Evolutionary conservation across 2,113 vertebrate genomes (phyloP).

Genomic region (Gymnocephalus cernua): DNA sequence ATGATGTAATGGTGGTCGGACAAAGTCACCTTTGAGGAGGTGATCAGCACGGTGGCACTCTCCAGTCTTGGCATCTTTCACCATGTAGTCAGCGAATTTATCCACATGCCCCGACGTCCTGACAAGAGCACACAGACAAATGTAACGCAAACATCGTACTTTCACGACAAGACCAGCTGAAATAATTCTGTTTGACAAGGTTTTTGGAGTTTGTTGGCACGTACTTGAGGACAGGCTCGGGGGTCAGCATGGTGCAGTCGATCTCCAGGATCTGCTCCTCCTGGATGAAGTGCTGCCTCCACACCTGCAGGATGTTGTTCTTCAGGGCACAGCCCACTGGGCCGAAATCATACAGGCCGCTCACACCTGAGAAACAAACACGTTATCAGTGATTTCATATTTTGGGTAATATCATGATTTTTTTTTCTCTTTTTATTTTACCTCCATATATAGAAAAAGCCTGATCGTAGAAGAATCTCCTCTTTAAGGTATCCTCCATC

Average conservation of each 20-base stretch:
- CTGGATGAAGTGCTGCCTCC: constrained; percentile 99
- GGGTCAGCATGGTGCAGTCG: constrained; percentile 98
- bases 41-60: constrained; percentile 98
- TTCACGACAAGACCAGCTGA: too few species aligned
- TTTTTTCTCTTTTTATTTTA: constrained; percentile 54
- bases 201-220: background rate
- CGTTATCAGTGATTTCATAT: background rate
- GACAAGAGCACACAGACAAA: background rate
- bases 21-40: constrained; percentile 91
- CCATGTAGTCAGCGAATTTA: constrained; percentile 98
- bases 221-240: constrained; percentile 95
- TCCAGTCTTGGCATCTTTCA: constrained; percentile 95
- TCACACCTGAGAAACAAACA: constrained; percentile 88
- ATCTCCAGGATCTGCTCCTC: constrained; percentile 99
- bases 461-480: constrained; percentile 96
- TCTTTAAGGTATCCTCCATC: constrained; percentile 95
- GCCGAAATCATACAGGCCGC: constrained; percentile 97
- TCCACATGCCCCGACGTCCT: constrained; percentile 89
- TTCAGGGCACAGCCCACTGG: constrained; percentile 97
- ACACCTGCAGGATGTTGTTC: constrained; percentile 96
- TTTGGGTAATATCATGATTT: background rate
- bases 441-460: constrained; percentile 97
- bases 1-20: background rate
- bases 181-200: background rate
- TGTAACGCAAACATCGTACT: background rate